A percentile compares a stretch with the other conserved stretches of the same genome.
Evolutionary conservation across 2,113 vertebrate genomes (phyloP).

Genomic region (Hippocampus abdominalis): DNA sequence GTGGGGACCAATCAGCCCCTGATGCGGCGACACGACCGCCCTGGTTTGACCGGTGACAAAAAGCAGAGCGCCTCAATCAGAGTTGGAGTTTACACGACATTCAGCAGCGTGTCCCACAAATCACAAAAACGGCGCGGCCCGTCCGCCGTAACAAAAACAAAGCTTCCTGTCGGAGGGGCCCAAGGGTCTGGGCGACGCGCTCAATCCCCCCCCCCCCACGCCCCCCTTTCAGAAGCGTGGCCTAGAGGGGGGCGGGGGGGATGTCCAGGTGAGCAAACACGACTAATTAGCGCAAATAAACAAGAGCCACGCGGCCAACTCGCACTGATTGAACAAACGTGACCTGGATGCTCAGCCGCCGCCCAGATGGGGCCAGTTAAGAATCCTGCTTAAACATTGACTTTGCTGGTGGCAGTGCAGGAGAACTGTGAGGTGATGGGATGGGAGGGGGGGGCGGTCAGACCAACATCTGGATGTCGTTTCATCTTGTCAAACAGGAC

Average conservation of each 20-base stretch:
- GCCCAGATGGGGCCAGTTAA: constrained; percentile 39
- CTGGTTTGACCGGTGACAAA: constrained; percentile 28
- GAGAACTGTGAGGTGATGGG: background rate
- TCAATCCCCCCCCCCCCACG: too few relatives aligned
- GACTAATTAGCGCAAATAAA: constrained; percentile 72
- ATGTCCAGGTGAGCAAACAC: constrained; percentile 69
- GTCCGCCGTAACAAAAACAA: constrained; percentile 49
- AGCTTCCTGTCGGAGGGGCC: constrained; percentile 37
- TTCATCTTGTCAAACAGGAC: constrained; percentile 50
- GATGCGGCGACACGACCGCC: background rate
- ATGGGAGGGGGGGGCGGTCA: background rate
- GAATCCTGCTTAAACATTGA: constrained; percentile 63
- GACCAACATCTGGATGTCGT: constrained; percentile 41
- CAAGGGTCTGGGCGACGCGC: background rate
- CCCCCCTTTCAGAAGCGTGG: background rate
- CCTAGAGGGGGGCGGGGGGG: background rate
- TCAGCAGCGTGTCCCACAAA: constrained; percentile 34
- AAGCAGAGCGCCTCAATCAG: constrained; percentile 45
- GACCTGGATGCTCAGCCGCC: constrained; percentile 26
- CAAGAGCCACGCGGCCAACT: constrained; percentile 38
- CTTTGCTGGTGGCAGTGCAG: constrained; percentile 23
- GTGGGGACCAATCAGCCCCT: background rate
- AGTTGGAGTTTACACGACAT: constrained; percentile 31
- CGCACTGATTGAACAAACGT: constrained; percentile 54
- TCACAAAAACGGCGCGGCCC: constrained; percentile 16